These are phyloP conservation scores for Cottoperca gobio DNA, from an alignment of 2,797 vertebrate species.

Conservation along the genomic window DNA sequence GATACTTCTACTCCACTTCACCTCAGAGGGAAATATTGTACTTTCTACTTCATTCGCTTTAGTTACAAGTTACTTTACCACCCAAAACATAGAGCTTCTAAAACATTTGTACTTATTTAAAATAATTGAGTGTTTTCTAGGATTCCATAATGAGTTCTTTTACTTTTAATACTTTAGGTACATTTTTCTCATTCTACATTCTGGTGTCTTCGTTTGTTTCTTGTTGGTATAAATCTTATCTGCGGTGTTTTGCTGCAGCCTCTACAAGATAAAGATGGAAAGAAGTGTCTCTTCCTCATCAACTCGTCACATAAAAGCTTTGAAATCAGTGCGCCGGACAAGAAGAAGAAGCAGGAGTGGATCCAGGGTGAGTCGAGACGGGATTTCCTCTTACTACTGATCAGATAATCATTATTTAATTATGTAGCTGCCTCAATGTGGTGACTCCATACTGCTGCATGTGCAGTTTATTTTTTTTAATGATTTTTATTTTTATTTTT, in stretches of 20 bases:
- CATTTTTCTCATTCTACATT: too few species aligned
- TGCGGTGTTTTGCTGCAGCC: slow-evolving; percentile 80
- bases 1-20: too few species aligned
- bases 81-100: too few species aligned
- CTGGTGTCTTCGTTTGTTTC: neutral
- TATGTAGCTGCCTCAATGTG: neutral
- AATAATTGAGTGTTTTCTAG: too few species aligned
- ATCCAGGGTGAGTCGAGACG: slow-evolving; percentile 89
- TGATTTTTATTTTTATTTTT: neutral
- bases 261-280: slow-evolving; percentile 95
- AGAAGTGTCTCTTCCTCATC: slow-evolving; percentile 95
- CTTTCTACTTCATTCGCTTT: too few species aligned
- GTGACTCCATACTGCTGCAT: too few species aligned
- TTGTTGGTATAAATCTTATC: neutral
- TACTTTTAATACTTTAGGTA: too few species aligned
- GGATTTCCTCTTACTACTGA: neutral
- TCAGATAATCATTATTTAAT: neutral
- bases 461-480: too few species aligned
- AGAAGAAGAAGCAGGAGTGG: slow-evolving; percentile 99
- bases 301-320: slow-evolving; percentile 94
- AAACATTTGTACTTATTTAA: too few species aligned
- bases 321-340: slow-evolving; percentile 97
- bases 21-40: too few species aligned
- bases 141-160: too few species aligned
- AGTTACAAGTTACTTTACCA: too few species aligned